phyloP scores from a whole-genome alignment of 2,888 invertebrate genomes.

The Apotomis betuletana region DNA sequence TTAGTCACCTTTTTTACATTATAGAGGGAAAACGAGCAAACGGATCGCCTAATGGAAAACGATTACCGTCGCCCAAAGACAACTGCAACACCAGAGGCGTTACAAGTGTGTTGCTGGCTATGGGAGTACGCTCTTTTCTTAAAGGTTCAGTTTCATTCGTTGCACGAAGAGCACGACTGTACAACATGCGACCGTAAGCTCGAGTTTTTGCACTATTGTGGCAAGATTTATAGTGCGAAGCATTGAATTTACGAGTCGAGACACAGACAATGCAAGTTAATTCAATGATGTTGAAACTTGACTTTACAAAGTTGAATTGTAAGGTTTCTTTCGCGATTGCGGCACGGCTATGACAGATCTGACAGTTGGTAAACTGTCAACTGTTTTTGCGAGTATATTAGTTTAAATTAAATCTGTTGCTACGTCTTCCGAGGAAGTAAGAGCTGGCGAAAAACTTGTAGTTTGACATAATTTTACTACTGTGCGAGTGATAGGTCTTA shows the following conservation, averaged over 20 bases:
- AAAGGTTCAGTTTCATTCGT: neutral
- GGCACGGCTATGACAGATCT: slow-evolving; percentile 24
- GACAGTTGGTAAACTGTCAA: slow-evolving; percentile 11
- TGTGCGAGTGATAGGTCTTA: too few species aligned
- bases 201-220: slow-evolving; percentile 62
- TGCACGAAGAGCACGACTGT: slow-evolving; percentile 9
- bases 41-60: too few species aligned
- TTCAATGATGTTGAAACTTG: slow-evolving; percentile 40
- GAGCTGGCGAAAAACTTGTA: too few species aligned
- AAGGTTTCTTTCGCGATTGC: slow-evolving; percentile 24
- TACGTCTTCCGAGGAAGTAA: too few species aligned
- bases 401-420: neutral
- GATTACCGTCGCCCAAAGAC: too few species aligned
- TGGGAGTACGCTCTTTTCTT: too few species aligned
- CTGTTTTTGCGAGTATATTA: neutral
- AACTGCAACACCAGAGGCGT: too few species aligned
- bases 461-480: too few species aligned
- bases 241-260: slow-evolving; percentile 60
- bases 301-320: slow-evolving; percentile 36
- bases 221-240: slow-evolving; percentile 59
- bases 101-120: too few species aligned
- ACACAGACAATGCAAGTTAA: slow-evolving; percentile 55
- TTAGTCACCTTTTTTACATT: too few species aligned
- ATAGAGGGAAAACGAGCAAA: too few species aligned
- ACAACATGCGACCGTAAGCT: slow-evolving; percentile 33